Base-by-base conservation (phyloP, 2,113 vertebrate species). In the Platichthys stellatus region DNA sequence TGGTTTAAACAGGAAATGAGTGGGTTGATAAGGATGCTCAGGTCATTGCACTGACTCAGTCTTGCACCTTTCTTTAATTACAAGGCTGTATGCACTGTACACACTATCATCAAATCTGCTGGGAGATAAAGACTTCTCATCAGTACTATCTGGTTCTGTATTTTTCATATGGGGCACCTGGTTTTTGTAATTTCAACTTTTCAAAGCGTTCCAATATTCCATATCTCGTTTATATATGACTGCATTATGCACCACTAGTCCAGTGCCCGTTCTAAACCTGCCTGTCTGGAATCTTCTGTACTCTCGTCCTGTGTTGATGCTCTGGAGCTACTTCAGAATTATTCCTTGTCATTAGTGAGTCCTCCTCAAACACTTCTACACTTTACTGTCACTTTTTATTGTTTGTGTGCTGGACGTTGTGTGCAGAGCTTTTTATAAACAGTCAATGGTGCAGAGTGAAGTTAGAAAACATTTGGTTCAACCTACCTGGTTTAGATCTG, bases 11-110 rank as follows among this genome's bases (percentile, higher is more conserved):
- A 11, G 67, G 14, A 70, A 79, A 73, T 70, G 78, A 87, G 66
- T 77, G 72, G 76, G 81, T 68, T 82, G 68, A 63, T 92, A 92
- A 91, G 89, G 84, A 90, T 81, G 80, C 76, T 82, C 61, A 17
- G 14, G 17, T 49, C 47, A 7, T 31, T 31, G 35, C 35, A 38
- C 35, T 38, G 1, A 3, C 45, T 4, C 45, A 51, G 51, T 54
- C 51, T 54, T 20, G 18, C 20, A n/a, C 20, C 47, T 6, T 15
- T 51, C 18, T 51, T 51, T 51, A 51, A 51, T 51, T 5, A 51
- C 7, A 15, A 54, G 51, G 20, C 51, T 54, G 51, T 9, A 10
- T 31, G 75, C 81, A 71, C 63, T 47, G n/a, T 49, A 10, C 51
- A 54, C 51, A 21, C 51, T 5, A n/a, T 54, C 51, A 21, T 21